Evolutionary conservation across 2,888 invertebrate species (phyloP).

Genomic region (Neocrepidodera transversa): DNA sequence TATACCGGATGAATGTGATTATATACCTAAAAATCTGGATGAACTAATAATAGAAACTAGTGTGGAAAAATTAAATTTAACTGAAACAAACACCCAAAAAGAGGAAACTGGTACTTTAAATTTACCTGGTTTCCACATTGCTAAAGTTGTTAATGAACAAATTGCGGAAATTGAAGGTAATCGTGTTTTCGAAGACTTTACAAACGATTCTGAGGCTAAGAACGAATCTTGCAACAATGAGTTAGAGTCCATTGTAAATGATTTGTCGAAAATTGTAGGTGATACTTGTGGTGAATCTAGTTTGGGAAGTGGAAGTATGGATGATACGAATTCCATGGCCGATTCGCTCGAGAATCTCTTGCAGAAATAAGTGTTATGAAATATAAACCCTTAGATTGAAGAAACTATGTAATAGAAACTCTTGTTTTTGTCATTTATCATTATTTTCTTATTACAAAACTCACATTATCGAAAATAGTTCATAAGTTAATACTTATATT

Average conservation of each 20-base stretch:
- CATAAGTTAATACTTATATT: neutral
- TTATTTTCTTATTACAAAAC: neutral
- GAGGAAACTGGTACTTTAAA: neutral
- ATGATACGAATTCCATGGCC: conserved; percentile 31
- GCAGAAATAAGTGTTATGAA: conserved; percentile 26
- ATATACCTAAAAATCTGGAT: neutral
- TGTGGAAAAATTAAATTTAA: neutral
- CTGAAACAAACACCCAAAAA: neutral
- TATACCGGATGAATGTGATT: too few species aligned
- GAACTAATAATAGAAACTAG: neutral
- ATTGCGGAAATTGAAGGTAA: conserved; percentile 30
- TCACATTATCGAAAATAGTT: neutral
- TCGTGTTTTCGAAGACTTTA: conserved; percentile 13
- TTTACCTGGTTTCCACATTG: conserved; percentile 36
- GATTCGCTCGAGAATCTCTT: conserved; percentile 36
- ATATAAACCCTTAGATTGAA: conserved; percentile 10
- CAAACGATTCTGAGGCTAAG: conserved; percentile 1
- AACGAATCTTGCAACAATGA: conserved; percentile 19
- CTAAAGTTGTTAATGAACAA: conserved; percentile 35
- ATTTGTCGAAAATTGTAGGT: conserved; percentile 33
- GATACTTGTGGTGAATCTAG: conserved; percentile 15
- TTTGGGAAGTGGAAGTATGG: conserved; percentile 8
- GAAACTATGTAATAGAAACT: too few species aligned
- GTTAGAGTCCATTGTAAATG: conserved; percentile 33
- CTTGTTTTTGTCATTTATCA: too few species aligned